phyloP scores from a whole-genome alignment of 2,888 invertebrate species.

The Pseudococcus longispinus region DNA sequence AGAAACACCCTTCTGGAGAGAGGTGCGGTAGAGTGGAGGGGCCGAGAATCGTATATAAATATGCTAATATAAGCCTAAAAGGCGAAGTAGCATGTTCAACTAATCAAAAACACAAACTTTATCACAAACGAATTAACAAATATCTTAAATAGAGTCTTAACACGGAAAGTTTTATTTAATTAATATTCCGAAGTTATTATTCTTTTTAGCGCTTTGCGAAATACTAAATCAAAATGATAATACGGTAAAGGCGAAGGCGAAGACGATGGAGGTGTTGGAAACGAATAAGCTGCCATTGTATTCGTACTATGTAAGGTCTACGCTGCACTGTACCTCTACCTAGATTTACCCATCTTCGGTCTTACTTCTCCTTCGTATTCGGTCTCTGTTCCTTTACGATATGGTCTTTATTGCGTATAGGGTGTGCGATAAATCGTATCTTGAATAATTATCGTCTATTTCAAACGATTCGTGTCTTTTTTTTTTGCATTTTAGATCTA shows the following conservation, averaged over 20 bases:
- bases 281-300: conserved; percentile 11
- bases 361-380: not conserved
- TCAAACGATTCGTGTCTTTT: not conserved
- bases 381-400: not conserved
- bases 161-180: conserved; percentile 55
- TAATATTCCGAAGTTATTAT: conserved; percentile 51
- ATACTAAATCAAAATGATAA: conserved; percentile 52
- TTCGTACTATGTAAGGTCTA: not conserved
- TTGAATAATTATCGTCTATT: not conserved
- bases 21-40: no score
- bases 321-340: not conserved
- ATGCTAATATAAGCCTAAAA: conserved; percentile 54
- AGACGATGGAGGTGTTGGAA: not conserved
- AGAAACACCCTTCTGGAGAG: not conserved
- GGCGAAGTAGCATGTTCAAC: conserved; percentile 55
- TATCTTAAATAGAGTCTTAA: conserved; percentile 55
- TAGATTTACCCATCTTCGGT: no score
- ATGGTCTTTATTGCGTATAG: not conserved
- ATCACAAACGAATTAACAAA: conserved; percentile 55
- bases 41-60: conserved; percentile 12
- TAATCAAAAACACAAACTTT: conserved; percentile 55
- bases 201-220: conserved; percentile 52
- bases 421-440: not conserved
- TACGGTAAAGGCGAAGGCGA: not conserved
- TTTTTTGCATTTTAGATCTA: no score